Conservation (phyloP, 2,113 vertebrate species). For the Tichodroma muraria region DNA sequence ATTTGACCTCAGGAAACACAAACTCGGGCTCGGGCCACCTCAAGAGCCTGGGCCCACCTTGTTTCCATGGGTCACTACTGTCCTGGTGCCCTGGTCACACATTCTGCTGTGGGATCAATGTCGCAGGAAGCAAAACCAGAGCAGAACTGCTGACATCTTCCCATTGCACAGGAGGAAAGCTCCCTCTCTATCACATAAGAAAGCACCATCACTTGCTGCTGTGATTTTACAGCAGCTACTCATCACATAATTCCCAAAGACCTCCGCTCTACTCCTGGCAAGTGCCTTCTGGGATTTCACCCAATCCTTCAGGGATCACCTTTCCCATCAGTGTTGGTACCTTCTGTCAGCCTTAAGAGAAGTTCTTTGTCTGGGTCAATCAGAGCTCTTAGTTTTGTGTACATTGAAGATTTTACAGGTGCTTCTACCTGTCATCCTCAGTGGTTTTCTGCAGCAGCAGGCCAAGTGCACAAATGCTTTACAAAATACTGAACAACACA, state of each 20-base stretch:
- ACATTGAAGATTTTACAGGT: background rate
- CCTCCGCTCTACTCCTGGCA: background rate
- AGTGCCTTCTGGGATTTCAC: background rate
- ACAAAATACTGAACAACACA: constrained; percentile 22
- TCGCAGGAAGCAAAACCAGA: background rate
- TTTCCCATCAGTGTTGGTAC: background rate
- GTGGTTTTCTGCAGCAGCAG: background rate
- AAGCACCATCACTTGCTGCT: background rate
- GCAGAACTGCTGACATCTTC: background rate
- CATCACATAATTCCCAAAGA: background rate
- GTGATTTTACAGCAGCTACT: background rate
- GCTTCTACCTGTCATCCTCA: background rate
- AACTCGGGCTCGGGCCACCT: background rate
- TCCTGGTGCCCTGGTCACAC: background rate
- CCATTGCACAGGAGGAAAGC: background rate
- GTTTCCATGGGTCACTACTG: background rate
- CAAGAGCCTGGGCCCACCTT: background rate
- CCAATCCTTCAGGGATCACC: background rate
- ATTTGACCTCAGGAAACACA: background rate
- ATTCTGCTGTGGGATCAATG: background rate
- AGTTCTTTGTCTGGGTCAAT: background rate
- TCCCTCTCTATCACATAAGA: background rate
- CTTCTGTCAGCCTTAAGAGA: background rate
- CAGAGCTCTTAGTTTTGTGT: background rate
- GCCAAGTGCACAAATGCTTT: background rate